Evolutionary conservation across 2,113 vertebrate genomes (phyloP), one percentile per base, ranked within the genome.

Genomic region (Thymallus thymallus): DNA sequence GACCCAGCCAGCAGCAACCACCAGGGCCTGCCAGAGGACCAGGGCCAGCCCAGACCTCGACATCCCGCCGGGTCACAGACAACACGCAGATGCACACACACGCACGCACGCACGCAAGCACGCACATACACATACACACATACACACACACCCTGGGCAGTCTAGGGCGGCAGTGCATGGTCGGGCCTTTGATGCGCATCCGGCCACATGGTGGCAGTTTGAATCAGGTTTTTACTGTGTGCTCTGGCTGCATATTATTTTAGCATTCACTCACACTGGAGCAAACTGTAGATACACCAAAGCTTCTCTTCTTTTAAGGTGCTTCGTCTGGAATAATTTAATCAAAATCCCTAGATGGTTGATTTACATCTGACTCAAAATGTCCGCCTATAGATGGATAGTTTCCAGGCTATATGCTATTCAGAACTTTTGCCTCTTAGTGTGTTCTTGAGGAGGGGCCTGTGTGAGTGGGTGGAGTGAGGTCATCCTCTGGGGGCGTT

Each of bases 1-100:
- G 78, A 69, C 69, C 73, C 7, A 48, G 85, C 73, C 66, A 74
- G 78, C 80, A 80, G 71, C 82, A 83, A 79, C 48, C 70, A 86
- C 74, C 35, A 71, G 35, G 35, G 10, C 35, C 7, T 9, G 35
- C 35, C 35, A 41, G 35, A 41, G 62, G 61, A 71, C 68, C 80
- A 56, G 66, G 75, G 58, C 26, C 35, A 41, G 35, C 35, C 35
- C 35, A 63, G 79, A 66, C 80, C 84, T 85, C 35, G 9, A 9
- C 35, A 41, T 41, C 35, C 35, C 10, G 9, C 35, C 9, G 78
- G 72, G 72, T 76, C 74, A 66, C 76, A 58, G 5, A 16, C 7
- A 3, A 77, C 78, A 84, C 82, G 84, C 75, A 73, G 14, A 35
- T 26, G 20, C 30, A n/a, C 26, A 35, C 30, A 35, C 35, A 68